Conservation (phyloP, 2,888 invertebrate species). For the Perdita meconis region DNA sequence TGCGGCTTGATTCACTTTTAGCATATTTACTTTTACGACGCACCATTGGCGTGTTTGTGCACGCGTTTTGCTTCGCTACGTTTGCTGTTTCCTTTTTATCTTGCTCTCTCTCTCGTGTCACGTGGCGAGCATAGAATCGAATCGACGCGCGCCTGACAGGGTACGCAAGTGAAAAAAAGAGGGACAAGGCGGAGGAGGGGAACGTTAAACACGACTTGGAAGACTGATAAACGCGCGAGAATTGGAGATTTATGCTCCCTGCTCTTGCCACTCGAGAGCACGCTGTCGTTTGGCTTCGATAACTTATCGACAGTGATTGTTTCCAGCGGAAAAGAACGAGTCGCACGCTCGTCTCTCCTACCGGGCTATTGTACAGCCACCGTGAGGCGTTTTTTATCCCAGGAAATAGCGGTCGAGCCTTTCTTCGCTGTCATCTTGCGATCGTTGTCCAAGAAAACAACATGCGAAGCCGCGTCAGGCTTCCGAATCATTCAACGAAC, state of each 20-base stretch:
- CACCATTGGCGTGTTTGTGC: neutral
- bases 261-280: constrained; percentile 31
- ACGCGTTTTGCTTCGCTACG: neutral
- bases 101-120: neutral
- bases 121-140: constrained; percentile 23
- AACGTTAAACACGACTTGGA: constrained; percentile 6
- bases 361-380: neutral
- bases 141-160: constrained; percentile 13
- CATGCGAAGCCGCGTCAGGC: too few relatives aligned
- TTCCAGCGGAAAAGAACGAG: constrained; percentile 8
- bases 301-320: constrained; percentile 54
- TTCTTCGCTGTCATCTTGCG: too few relatives aligned
- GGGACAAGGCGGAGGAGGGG: neutral
- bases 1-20: neutral
- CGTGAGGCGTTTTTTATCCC: neutral
- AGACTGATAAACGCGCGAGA: constrained; percentile 38
- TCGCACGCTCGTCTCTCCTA: neutral
- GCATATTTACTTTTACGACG: constrained; percentile 2
- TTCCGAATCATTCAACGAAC: neutral
- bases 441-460: too few relatives aligned
- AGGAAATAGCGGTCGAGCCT: neutral
- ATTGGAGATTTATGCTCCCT: constrained; percentile 49
- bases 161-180: neutral
- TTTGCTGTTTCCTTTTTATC: constrained; percentile 6
- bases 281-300: constrained; percentile 41